Evolutionary conservation across 2,113 vertebrate genomes (phyloP), one percentile per base, ranked within the genome.

Genomic region (Climacteris rufus): DNA sequence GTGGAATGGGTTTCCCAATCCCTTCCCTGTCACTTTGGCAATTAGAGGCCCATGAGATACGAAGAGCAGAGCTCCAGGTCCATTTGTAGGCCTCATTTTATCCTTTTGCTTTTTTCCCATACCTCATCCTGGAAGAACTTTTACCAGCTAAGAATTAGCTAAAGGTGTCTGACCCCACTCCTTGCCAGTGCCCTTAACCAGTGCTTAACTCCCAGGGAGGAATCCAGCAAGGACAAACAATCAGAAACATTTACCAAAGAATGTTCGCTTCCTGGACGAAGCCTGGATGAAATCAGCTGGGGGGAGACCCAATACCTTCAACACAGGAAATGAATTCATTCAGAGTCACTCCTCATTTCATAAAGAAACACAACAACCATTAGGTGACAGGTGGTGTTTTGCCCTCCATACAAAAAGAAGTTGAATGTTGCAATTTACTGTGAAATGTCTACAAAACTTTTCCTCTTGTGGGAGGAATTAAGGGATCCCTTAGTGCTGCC

Each of bases 241-340:
- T 13, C 25, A 76, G 27, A 64, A 82, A 53, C 40, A 95, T 98
- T 98, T 97, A 99, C 99, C 99, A 52, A 99, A 99, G 97, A 99
- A 99, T 1, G 98, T 97, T 93, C 98, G 97, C 94, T 93, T 98
- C 94, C 99, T 98, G 20, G 99, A 98, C 8, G 99, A 98, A 13
- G 96, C 98, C 97, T 99, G 98, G 84, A 99, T 97, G 94, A 99
- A 99, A 90, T 98, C 98, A 87, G 98, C 96, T 53, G 99, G 98
- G 65, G 99, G 99, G 97, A 99, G 97, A 82, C 99, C 99, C 92
- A 99, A 94, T 69, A 99, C 98, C 99, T 99, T 96, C n/a, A 93
- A 96, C 35, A 96, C 0, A 83, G 74, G 90, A 93, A 45, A 83
- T 31, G 6, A 77, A 59, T 79, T 84, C 1, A 82, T n/a, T n/a